A percentile compares a stretch with the other conserved stretches of the same genome.
Conservation (phyloP, 2,797 vertebrate genomes). For the Lacerta viridis region DNA sequence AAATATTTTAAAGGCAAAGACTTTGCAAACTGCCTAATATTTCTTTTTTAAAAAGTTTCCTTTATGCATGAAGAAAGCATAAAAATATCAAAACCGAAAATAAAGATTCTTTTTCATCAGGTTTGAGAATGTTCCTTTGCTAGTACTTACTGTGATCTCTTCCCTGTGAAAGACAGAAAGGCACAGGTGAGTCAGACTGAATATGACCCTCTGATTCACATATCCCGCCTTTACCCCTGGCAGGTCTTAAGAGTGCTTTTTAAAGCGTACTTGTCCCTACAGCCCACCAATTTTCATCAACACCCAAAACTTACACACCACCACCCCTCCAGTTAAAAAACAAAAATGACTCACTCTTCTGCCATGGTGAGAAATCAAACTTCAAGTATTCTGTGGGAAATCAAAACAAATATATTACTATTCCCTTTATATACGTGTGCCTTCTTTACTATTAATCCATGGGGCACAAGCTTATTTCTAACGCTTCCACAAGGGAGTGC, state of each 20-base stretch:
- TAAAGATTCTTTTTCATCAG: not conserved
- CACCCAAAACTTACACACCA: not conserved
- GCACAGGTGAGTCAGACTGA: conserved; percentile 12
- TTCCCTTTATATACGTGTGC: not conserved
- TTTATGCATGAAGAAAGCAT: not conserved
- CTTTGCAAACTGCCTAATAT: not conserved
- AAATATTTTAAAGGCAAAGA: not conserved
- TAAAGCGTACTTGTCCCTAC: not conserved
- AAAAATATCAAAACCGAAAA: not conserved
- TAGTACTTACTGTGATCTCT: conserved; percentile 61
- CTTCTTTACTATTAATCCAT: not conserved
- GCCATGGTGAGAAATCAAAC: conserved; percentile 41
- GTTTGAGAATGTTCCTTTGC: not conserved
- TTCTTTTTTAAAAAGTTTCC: not conserved
- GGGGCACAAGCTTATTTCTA: not conserved
- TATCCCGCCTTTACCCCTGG: too few species aligned
- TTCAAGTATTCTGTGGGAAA: not conserved
- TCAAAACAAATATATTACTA: not conserved
- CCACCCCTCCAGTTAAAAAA: not conserved
- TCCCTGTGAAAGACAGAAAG: conserved; percentile 51
- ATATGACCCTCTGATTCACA: not conserved
- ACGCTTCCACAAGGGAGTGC: too few species aligned
- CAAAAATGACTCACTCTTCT: conserved; percentile 54
- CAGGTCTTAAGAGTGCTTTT: not conserved
- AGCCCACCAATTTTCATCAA: not conserved